phyloP scores from a whole-genome alignment of 2,888 invertebrate species.

The Clivina fossor region DNA sequence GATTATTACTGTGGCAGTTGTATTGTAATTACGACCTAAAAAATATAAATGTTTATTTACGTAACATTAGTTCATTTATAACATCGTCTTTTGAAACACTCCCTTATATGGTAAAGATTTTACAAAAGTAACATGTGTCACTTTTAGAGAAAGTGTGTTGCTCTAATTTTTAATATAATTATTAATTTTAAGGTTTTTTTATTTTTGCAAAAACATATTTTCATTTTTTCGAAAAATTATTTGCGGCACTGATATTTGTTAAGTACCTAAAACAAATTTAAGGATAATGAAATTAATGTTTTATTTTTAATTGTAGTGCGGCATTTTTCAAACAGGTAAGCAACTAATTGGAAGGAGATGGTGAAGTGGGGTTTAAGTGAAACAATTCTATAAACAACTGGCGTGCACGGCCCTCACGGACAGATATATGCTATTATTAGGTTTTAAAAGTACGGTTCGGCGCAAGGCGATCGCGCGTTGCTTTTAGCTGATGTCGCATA shows the following conservation, averaged over 20 bases:
- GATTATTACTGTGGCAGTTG: too few species aligned
- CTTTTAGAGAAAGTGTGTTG: conserved; percentile 15
- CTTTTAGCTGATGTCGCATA: conserved; percentile 16
- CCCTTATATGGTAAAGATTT: conserved; percentile 32
- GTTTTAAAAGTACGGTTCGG: conserved; percentile 20
- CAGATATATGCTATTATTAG: conserved; percentile 33
- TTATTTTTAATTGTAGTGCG: not conserved
- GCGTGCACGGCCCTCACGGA: conserved; percentile 34
- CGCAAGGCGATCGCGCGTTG: conserved; percentile 7
- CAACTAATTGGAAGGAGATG: conserved; percentile 23
- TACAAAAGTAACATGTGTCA: conserved; percentile 23
- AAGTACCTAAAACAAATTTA: not conserved
- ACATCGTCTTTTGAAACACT: conserved; percentile 26
- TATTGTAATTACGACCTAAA: conserved; percentile 17
- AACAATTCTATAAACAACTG: conserved; percentile 39
- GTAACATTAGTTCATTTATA: conserved; percentile 18
- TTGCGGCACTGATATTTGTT: not conserved
- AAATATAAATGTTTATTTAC: conserved; percentile 27
- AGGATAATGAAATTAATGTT: not conserved
- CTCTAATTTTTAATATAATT: conserved; percentile 16
- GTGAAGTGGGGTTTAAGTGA: conserved; percentile 37
- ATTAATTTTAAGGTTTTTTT: not conserved
- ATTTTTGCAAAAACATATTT: not conserved
- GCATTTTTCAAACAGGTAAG: not conserved
- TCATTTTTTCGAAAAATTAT: too few species aligned